These are phyloP conservation scores for Dipus sagitta DNA, from an alignment of 2,797 vertebrate genomes.

Conservation along the genomic window DNA sequence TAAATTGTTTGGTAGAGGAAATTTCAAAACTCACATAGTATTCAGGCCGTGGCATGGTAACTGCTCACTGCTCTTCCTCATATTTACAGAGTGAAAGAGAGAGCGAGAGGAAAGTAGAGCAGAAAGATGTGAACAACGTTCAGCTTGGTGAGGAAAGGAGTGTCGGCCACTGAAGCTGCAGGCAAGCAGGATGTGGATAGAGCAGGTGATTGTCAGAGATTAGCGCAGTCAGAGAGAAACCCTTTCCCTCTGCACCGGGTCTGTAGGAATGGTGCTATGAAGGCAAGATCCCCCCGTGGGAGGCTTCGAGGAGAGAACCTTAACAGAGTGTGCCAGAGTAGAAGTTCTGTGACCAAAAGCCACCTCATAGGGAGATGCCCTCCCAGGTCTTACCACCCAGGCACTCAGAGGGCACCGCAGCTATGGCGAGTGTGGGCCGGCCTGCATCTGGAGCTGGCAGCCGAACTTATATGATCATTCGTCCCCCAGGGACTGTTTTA, in stretches of 20 bases:
- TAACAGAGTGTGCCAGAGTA: background rate
- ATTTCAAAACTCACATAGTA: background rate
- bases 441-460: background rate
- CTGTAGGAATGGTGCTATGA: background rate
- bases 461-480: background rate
- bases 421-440: background rate
- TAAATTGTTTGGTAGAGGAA: background rate
- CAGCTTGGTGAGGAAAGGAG: background rate
- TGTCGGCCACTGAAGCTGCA: background rate
- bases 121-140: background rate
- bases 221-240: background rate
- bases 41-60: background rate
- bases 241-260: background rate
- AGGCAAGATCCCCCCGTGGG: background rate
- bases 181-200: background rate
- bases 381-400: background rate
- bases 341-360: background rate
- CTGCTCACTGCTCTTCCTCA: background rate
- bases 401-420: background rate
- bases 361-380: background rate
- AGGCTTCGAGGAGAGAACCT: background rate
- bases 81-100: background rate
- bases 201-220: background rate
- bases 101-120: background rate
- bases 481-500: no score